phyloP scores from a whole-genome alignment of 2,888 invertebrate genomes.

The Acronicta psi region DNA sequence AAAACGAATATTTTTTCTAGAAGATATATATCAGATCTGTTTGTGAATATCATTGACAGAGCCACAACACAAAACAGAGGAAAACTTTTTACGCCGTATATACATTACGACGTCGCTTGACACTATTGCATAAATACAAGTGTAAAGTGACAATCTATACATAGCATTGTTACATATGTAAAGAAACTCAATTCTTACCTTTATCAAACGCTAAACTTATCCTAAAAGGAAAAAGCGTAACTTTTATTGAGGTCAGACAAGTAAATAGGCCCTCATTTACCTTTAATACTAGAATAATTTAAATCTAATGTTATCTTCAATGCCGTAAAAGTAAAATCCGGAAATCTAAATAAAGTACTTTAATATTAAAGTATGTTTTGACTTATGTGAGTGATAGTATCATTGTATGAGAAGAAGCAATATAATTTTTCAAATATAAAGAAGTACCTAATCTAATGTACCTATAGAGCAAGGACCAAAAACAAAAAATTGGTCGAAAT shows the following conservation, averaged over 20 bases:
- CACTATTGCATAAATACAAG: constrained; percentile 26
- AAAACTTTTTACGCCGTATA: constrained; percentile 16
- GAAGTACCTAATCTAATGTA: no score
- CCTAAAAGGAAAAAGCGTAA: constrained; percentile 15
- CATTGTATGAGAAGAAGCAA: no score
- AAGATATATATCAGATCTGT: no score
- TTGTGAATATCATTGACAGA: no score
- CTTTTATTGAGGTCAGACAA: constrained; percentile 27
- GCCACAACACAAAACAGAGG: background rate
- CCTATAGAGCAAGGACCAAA: no score
- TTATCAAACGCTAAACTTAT: constrained; percentile 11
- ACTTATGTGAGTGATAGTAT: no score
- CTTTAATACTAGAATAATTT: constrained; percentile 9
- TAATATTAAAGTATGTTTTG: background rate
- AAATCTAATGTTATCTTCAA: constrained; percentile 6
- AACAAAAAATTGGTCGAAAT: no score
- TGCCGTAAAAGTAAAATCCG: constrained; percentile 9
- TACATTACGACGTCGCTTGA: constrained; percentile 23
- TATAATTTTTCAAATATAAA: no score
- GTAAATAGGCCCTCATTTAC: constrained; percentile 20
- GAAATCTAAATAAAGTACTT: background rate
- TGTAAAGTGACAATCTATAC: constrained; percentile 9
- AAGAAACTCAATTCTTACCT: constrained; percentile 21
- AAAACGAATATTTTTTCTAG: no score
- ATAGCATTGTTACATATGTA: constrained; percentile 7